Conservation (phyloP, 2,888 invertebrate species). For the Bembecia ichneumoniformis region DNA sequence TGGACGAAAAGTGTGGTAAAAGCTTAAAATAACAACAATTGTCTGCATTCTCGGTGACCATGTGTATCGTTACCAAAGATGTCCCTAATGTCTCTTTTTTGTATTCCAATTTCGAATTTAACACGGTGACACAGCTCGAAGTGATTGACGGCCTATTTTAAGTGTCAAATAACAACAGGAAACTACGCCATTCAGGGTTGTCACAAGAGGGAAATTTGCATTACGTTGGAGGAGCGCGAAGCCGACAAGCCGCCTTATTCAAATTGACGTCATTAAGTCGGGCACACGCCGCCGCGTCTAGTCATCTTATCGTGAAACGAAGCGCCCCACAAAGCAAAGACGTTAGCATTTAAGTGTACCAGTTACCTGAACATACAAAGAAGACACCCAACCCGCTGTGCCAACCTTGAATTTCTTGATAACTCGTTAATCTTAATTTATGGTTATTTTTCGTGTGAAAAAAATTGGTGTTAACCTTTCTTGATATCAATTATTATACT, state of each 20-base stretch:
- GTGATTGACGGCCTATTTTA: conserved; percentile 47
- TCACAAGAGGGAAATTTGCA: conserved; percentile 40
- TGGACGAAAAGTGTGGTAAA: too few relatives aligned
- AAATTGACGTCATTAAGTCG: conserved; percentile 52
- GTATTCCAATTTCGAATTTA: neutral
- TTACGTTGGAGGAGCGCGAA: conserved; percentile 32
- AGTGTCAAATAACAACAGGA: conserved; percentile 41
- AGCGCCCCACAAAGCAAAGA: conserved; percentile 1
- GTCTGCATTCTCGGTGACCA: too few relatives aligned
- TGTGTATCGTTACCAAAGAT: neutral
- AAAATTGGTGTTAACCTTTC: neutral
- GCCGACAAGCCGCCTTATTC: conserved; percentile 41
- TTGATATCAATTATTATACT: too few relatives aligned
- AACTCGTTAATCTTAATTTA: neutral
- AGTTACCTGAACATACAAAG: neutral
- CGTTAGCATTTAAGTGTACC: neutral
- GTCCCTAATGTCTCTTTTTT: neutral
- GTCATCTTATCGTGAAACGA: neutral
- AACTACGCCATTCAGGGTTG: conserved; percentile 33
- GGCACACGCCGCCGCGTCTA: conserved; percentile 19
- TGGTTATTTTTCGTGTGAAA: neutral
- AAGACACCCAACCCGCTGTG: neutral
- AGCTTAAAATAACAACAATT: too few relatives aligned
- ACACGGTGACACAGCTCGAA: conserved; percentile 1
- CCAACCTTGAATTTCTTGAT: neutral